Evolutionary conservation across 2,113 vertebrate species (phyloP).

Genomic region (Narcine bancroftii): DNA sequence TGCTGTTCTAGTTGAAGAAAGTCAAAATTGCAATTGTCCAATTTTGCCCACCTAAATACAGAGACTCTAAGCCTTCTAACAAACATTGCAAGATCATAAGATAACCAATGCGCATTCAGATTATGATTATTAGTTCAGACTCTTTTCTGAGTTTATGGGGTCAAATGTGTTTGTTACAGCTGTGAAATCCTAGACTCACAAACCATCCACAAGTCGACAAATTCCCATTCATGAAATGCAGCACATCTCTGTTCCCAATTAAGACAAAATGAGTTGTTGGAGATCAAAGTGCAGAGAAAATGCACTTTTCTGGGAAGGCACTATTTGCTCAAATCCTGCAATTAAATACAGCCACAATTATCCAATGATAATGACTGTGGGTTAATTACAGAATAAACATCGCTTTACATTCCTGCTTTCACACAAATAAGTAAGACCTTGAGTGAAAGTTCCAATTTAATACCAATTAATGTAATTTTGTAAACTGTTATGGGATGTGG

Average conservation of each 20-base stretch:
- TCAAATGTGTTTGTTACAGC: neutral
- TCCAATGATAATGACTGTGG: neutral
- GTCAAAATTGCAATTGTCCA: neutral
- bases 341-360: neutral
- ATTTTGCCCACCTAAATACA: neutral
- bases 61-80: neutral
- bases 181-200: neutral
- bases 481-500: neutral
- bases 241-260: neutral
- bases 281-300: neutral
- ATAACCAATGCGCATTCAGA: neutral
- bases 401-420: neutral
- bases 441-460: neutral
- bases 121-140: neutral
- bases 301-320: neutral
- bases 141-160: neutral
- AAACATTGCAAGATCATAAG: neutral
- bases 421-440: neutral
- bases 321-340: neutral
- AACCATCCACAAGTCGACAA: neutral
- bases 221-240: neutral
- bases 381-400: neutral
- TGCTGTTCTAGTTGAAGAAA: neutral
- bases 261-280: neutral
- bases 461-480: neutral